Evolutionary conservation across 2,113 vertebrate genomes (phyloP).

Genomic region (Martes martes): DNA sequence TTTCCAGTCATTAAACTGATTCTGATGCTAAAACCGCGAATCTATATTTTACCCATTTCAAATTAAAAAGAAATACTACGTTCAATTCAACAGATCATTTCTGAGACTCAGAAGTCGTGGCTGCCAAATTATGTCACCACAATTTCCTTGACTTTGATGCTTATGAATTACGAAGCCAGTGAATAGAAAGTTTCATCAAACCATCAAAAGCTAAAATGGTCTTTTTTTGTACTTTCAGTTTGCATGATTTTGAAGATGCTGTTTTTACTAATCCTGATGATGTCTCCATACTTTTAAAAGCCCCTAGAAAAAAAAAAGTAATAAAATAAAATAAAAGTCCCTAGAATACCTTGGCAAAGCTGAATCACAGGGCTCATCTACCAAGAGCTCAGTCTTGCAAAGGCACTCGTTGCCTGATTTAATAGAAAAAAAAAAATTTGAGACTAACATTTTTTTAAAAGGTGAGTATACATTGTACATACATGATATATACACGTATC

Average conservation of each 20-base stretch:
- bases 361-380: not conserved
- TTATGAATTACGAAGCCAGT: not conserved
- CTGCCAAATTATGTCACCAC: not conserved
- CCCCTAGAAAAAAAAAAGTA: not conserved
- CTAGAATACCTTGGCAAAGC: conserved; percentile 6
- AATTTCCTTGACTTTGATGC: conserved; percentile 30
- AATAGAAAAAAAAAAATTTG: not conserved
- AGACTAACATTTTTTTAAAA: not conserved
- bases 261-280: conserved; percentile 14
- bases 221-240: not conserved
- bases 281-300: not conserved
- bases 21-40: conserved; percentile 12
- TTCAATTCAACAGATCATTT: not conserved
- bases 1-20: conserved; percentile 29
- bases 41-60: not conserved
- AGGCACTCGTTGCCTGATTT: not conserved
- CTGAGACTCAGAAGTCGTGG: not conserved
- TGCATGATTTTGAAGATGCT: not conserved
- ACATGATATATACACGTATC: not conserved
- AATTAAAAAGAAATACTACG: not conserved
- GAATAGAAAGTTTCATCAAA: conserved; percentile 23
- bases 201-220: not conserved
- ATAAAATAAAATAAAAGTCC: not conserved
- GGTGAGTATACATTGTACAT: not conserved
- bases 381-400: not conserved